Conservation (phyloP, 2,113 vertebrate genomes). For the Xiphias gladius region DNA sequence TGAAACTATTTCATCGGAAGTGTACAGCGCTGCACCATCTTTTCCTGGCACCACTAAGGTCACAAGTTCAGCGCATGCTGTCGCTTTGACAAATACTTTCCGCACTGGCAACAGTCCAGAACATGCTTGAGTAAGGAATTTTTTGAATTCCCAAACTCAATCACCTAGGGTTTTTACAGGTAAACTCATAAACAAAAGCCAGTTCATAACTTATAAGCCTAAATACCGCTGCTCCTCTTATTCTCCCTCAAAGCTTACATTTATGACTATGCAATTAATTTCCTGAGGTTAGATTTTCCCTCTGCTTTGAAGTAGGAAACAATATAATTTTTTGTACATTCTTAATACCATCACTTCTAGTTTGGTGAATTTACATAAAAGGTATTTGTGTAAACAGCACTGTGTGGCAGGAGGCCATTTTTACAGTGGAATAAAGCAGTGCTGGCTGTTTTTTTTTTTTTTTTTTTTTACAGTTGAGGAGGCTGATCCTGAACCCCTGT, state of each 20-base stretch:
- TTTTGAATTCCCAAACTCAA: slow-evolving; percentile 41
- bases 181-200: slow-evolving; percentile 65
- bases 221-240: slow-evolving; percentile 63
- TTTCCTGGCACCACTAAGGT: not conserved
- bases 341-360: slow-evolving; percentile 71
- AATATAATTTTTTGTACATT: slow-evolving; percentile 67
- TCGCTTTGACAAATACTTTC: slow-evolving; percentile 10
- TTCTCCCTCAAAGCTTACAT: slow-evolving; percentile 72
- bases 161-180: slow-evolving; percentile 37
- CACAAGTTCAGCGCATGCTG: not conserved
- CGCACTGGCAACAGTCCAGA: not conserved
- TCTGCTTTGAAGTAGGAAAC: slow-evolving; percentile 74
- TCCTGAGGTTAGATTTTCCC: slow-evolving; percentile 61
- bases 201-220: slow-evolving; percentile 41
- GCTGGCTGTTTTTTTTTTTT: slow-evolving; percentile 52
- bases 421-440: slow-evolving; percentile 68
- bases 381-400: slow-evolving; percentile 68
- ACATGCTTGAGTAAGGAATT: slow-evolving; percentile 9
- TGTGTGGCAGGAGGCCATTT: slow-evolving; percentile 53
- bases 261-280: slow-evolving; percentile 75
- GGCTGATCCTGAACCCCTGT: slow-evolving; percentile 65
- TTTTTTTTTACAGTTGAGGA: slow-evolving; percentile 69
- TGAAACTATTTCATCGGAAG: not conserved
- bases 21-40: not conserved
- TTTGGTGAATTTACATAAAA: slow-evolving; percentile 71